phyloP scores from a whole-genome alignment of 2,888 invertebrate species.

The Norana najaformis region DNA sequence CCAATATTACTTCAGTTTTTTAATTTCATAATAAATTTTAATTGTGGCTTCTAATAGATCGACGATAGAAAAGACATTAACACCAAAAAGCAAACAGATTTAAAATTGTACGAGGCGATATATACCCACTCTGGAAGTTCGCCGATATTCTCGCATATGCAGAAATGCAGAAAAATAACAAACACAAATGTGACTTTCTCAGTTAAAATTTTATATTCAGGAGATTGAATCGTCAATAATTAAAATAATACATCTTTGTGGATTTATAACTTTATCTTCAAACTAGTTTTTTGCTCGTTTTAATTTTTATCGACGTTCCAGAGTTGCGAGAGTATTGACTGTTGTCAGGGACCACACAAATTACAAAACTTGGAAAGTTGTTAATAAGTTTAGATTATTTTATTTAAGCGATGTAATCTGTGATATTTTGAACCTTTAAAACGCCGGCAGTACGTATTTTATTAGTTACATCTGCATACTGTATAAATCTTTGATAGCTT shows the following conservation, averaged over 20 bases:
- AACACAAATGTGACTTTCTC: neutral
- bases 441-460: too few species aligned
- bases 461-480: neutral
- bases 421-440: too few species aligned
- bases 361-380: neutral
- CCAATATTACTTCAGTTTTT: neutral
- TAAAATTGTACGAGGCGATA: neutral
- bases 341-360: neutral
- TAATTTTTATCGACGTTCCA: neutral
- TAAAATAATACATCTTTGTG: neutral
- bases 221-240: neutral
- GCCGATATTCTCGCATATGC: neutral
- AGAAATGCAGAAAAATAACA: neutral
- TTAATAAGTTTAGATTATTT: neutral
- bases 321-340: neutral
- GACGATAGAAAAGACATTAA: neutral
- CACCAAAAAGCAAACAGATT: neutral
- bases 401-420: too few species aligned
- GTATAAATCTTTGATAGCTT: neutral
- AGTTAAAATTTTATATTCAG: neutral
- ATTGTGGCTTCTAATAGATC: neutral
- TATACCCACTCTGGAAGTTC: neutral
- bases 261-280: neutral
- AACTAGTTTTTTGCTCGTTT: neutral
- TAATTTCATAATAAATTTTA: neutral